Base-by-base conservation (phyloP, 2,113 vertebrate genomes). In the Lathamus discolor region DNA sequence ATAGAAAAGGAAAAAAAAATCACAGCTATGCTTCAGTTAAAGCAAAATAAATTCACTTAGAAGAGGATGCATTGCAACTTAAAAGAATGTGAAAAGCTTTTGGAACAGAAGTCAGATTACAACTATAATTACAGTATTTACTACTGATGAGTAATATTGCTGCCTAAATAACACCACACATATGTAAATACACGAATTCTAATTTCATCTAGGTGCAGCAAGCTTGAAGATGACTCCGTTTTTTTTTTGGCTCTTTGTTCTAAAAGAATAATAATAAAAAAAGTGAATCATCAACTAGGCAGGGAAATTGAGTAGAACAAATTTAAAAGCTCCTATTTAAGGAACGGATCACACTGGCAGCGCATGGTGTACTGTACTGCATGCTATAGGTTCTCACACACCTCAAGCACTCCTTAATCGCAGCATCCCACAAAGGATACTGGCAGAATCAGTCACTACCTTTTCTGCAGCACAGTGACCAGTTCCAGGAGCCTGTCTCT, bases 381-480 rank as follows among this genome's bases (percentile, higher is more conserved):
- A 11, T 0, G 4, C 43, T 67, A 37, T 6, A 74, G 37, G 16
- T 68, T 70, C 62, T 29, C 62, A 39, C 27, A 14, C 4, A 2
- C 39, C 59, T 83, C 83, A 37, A 52, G 62, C 0, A 23, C 2
- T 91, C 78, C 75, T 80, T 73, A 37, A 73, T 23, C 31, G 2
- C 88, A 86, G 87, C 84, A 83, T 15, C 88, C 78, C 57, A 64
- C 69, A 52, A 25, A 83, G 89, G 75, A 51, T 4, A 48, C 39
- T 10, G 49, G 57, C 54, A 66, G 68, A 31, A 69, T 18, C 41
- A 22, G 23, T 10, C 6, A 2, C 95, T 97, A 98, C 99, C 98
- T 99, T 96, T 86, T 96, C 96, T 99, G 98, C 61, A 98, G 98
- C 73, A 97, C 70, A 20, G 97, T 76, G 91, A 98, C 95, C 85